Percentiles rank a stretch among this genome's conserved stretches.
These are phyloP conservation scores for Hemibagrus guttatus DNA, from an alignment of 2,797 vertebrate genomes.

Conservation along the genomic window DNA sequence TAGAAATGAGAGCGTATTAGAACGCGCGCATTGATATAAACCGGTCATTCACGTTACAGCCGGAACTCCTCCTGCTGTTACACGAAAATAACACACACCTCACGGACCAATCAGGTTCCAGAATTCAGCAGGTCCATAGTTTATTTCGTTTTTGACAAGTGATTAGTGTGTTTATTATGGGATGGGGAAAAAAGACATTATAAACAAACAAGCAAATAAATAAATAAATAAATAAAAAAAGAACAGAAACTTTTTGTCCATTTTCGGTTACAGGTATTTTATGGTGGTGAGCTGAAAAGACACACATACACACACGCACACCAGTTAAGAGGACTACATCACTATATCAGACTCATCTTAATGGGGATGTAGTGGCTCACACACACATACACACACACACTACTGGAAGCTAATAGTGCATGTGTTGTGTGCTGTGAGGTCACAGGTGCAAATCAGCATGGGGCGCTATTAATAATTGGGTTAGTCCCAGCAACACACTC, in stretches of 20 bases:
- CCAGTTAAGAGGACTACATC: neutral
- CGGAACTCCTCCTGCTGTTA: no score
- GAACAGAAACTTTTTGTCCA: neutral
- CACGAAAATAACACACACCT: neutral
- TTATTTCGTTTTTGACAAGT: neutral
- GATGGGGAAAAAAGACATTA: neutral
- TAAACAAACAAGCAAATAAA: no score
- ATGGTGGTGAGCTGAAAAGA: neutral
- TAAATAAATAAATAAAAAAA: neutral
- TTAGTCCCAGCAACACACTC: constrained; percentile 41
- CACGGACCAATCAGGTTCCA: neutral
- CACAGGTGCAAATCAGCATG: constrained; percentile 45
- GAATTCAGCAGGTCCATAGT: neutral
- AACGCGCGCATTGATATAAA: no score
- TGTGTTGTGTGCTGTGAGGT: neutral
- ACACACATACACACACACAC: neutral
- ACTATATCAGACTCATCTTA: neutral
- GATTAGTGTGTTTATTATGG: neutral
- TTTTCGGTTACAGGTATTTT: neutral
- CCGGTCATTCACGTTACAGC: no score
- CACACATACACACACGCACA: neutral
- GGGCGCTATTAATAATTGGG: constrained; percentile 47
- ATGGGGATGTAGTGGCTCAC: neutral
- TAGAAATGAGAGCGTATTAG: neutral
- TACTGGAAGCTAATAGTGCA: neutral